Evolutionary conservation across 1,140 invertebrate genomes (phyloP).

Genomic region (Eurosta solidaginis): DNA sequence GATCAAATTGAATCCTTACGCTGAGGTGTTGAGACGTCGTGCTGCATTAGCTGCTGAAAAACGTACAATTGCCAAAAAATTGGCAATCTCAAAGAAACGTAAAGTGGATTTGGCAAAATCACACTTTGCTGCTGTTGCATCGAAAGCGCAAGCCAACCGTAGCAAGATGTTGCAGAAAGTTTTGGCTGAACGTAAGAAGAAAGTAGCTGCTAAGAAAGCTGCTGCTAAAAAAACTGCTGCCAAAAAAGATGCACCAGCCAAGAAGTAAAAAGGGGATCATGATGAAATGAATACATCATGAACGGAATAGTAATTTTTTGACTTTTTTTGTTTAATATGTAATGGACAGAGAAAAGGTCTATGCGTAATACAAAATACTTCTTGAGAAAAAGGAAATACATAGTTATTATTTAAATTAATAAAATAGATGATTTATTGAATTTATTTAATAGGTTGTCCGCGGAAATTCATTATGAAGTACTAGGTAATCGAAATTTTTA

Average conservation of each 20-base stretch:
- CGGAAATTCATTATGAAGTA: neutral
- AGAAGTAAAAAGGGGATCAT: slow-evolving; percentile 48
- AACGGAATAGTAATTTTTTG: no score
- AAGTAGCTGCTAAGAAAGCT: slow-evolving; percentile 49
- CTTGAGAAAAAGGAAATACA: slow-evolving; percentile 29
- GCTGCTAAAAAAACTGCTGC: slow-evolving; percentile 43
- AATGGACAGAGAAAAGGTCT: slow-evolving; percentile 49
- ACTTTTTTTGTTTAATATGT: slow-evolving; percentile 30
- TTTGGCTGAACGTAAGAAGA: slow-evolving; percentile 56
- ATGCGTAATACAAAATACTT: slow-evolving; percentile 53
- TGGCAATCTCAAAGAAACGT: slow-evolving; percentile 55
- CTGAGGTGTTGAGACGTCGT: slow-evolving; percentile 80
- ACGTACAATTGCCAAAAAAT: slow-evolving; percentile 51
- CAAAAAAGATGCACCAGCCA: slow-evolving; percentile 41
- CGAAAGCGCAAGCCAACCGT: slow-evolving; percentile 53
- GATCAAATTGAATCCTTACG: slow-evolving; percentile 91
- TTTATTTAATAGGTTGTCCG: neutral
- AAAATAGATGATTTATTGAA: neutral
- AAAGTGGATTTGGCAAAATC: slow-evolving; percentile 56
- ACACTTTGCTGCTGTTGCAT: slow-evolving; percentile 53
- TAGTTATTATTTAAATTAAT: slow-evolving; percentile 28
- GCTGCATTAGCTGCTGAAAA: slow-evolving; percentile 72
- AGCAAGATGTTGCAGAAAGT: slow-evolving; percentile 42
- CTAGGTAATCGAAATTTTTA: no score
- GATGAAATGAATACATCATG: neutral